Percentiles rank a stretch among this genome's conserved stretches.
Evolutionary conservation across 1,140 invertebrate genomes (phyloP).

Genomic region (Anoplophora glabripennis): DNA sequence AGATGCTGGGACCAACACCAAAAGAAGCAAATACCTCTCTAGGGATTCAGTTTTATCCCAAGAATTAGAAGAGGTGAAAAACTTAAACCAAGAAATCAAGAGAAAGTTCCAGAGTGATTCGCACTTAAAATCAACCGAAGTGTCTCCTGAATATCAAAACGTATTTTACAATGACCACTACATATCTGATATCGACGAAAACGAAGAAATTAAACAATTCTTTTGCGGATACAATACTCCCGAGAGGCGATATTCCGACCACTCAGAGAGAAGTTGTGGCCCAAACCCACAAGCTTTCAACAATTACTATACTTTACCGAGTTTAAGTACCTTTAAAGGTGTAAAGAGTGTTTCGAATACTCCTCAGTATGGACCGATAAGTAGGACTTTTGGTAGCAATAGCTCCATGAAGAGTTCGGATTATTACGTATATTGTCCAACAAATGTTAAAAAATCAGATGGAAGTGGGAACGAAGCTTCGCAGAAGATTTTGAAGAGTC

Average conservation of each 20-base stretch:
- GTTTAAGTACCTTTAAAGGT: slow-evolving; percentile 13
- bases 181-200: slow-evolving; percentile 48
- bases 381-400: slow-evolving; percentile 30
- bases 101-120: slow-evolving; percentile 31
- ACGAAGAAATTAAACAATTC: slow-evolving; percentile 45
- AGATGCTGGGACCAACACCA: too few relatives aligned
- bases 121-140: slow-evolving; percentile 2
- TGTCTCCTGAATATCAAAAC: slow-evolving; percentile 35
- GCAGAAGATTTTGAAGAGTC: slow-evolving; percentile 41
- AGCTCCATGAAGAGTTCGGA: slow-evolving; percentile 45
- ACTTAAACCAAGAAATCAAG: slow-evolving; percentile 35
- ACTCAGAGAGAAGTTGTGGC: slow-evolving; percentile 17
- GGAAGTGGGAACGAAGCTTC: slow-evolving; percentile 25
- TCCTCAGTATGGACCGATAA: neutral
- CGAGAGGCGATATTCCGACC: slow-evolving; percentile 30
- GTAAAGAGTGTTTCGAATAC: neutral
- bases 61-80: slow-evolving; percentile 43
- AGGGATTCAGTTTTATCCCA: slow-evolving; percentile 38
- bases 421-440: slow-evolving; percentile 32
- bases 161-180: slow-evolving; percentile 45
- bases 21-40: slow-evolving; percentile 36
- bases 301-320: slow-evolving; percentile 27
- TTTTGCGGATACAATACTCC: slow-evolving; percentile 34
- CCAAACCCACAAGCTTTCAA: neutral
- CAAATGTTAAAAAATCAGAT: slow-evolving; percentile 25